Evolutionary conservation across 1,140 invertebrate species (phyloP).

Genomic region (Batillaria attramentaria): DNA sequence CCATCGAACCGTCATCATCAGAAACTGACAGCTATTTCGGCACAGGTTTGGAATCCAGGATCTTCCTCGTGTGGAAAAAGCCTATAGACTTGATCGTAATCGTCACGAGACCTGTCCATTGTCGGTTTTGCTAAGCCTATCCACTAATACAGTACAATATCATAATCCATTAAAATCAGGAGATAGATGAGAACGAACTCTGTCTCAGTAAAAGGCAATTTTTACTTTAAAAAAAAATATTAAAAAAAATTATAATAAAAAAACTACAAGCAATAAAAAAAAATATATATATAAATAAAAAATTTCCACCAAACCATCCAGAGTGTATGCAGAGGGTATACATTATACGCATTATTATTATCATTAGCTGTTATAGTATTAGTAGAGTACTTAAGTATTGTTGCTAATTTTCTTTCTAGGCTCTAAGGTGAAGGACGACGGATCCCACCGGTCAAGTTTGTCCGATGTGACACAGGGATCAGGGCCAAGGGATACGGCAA

Average conservation of each 20-base stretch:
- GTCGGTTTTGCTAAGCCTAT: not conserved
- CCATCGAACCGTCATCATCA: constrained; percentile 19
- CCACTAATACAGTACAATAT: not conserved
- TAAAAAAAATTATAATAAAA: not conserved
- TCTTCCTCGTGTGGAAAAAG: not conserved
- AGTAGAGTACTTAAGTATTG: not conserved
- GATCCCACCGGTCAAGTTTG: not conserved
- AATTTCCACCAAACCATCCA: not conserved
- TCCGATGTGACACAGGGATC: constrained; percentile 8
- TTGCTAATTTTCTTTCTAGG: not conserved
- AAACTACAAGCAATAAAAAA: not conserved
- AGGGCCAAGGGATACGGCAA: not conserved
- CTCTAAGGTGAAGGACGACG: constrained; percentile 13
- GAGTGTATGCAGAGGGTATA: not conserved
- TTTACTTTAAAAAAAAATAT: not conserved
- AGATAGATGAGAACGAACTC: not conserved
- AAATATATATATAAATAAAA: not conserved
- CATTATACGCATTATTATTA: not conserved
- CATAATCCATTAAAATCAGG: not conserved
- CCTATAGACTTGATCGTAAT: not conserved
- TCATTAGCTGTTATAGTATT: too few species aligned
- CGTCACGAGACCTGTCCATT: not conserved
- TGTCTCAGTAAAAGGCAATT: not conserved
- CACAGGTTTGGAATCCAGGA: constrained; percentile 4
- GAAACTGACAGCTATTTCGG: constrained; percentile 28